These are phyloP conservation scores for Baccha elongata DNA, from an alignment of 2,888 invertebrate genomes.

Conservation along the genomic window DNA sequence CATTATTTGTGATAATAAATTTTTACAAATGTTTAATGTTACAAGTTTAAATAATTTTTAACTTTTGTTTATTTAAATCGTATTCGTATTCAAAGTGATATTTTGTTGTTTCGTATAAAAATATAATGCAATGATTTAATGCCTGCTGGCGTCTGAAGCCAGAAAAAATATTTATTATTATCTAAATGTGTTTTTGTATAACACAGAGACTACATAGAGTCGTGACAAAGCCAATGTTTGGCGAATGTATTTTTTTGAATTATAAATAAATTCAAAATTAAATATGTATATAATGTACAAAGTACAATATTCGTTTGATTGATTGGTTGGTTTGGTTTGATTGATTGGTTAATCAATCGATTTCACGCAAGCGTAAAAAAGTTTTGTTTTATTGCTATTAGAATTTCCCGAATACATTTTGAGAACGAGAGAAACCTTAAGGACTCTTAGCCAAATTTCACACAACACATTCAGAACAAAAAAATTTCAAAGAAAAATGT, in stretches of 20 bases:
- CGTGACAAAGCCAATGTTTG: conserved; percentile 63
- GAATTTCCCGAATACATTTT: conserved; percentile 58
- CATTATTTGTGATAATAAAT: not conserved
- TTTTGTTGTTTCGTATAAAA: conserved; percentile 18
- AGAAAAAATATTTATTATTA: conserved; percentile 8
- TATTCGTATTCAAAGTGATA: conserved; percentile 57
- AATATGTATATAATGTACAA: conserved; percentile 10
- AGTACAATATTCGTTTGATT: not conserved
- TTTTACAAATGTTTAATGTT: not conserved
- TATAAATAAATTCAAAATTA: not conserved
- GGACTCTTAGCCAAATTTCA: conserved; percentile 17
- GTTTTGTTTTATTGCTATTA: conserved; percentile 19
- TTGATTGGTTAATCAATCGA: no score
- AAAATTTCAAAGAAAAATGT: conserved; percentile 2
- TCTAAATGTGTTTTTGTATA: not conserved
- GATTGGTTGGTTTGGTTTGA: conserved; percentile 12
- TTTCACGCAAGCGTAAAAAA: conserved; percentile 11
- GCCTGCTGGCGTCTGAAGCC: conserved; percentile 59
- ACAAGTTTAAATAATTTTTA: not conserved
- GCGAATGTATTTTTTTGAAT: conserved; percentile 45
- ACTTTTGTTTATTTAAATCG: conserved; percentile 13
- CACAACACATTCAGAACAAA: conserved; percentile 6
- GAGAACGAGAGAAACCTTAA: conserved; percentile 56
- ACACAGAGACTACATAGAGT: conserved; percentile 20
- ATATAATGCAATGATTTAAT: conserved; percentile 4